Base-by-base conservation (phyloP, 2,797 vertebrate genomes). In the Argentina silus region DNA sequence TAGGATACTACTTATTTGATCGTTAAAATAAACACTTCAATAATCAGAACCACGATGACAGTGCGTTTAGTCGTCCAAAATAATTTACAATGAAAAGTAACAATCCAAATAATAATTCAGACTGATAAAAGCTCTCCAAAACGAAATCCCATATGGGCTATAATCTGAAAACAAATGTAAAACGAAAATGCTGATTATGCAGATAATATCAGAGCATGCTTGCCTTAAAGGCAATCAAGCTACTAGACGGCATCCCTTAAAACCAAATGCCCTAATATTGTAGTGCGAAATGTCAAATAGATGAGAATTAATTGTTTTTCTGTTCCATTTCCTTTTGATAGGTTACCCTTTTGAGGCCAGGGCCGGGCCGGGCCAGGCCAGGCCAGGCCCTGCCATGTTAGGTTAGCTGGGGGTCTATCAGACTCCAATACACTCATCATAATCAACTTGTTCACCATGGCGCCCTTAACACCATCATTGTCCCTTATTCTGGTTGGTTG, bases 361-460 rank as follows among this genome's bases (percentile, higher is more conserved):
- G 85, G 84, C 83, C 78, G 79, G 21, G 45, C 48, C 10, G 8
- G 9, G 14, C 68, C 84, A 74, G 81, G 68, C 82, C 78, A 81
- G 83, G 86, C 83, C 78, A 80, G 21, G 45, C 48, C 10, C 12
- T 17, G 14, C 68, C 84, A 74, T 82, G 68, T 83, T 78, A 81
- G 83, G 86, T 80, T 67, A 62, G 76, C 36, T 63, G 61, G 7
- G 11, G 47, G 47, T 48, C 47, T 63, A 84, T 75, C 62, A 86
- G 79, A 69, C 78, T 75, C 72, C 36, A 56, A 75, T 76, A 78
- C 51, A 27, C 12, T 53, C 55, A 47, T 43, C 67, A 21, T 44
- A 85, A 72, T 51, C 81, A 76, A 81, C 77, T 85, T 48, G 47
- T 12, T 78, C 84, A 87, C 27, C 27, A 87, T 82, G 12, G 47